A percentile compares a stretch with the other conserved stretches of the same genome.
These are phyloP conservation scores for Phaonia tiefii DNA, from an alignment of 2,888 invertebrate genomes.

Conservation along the genomic window DNA sequence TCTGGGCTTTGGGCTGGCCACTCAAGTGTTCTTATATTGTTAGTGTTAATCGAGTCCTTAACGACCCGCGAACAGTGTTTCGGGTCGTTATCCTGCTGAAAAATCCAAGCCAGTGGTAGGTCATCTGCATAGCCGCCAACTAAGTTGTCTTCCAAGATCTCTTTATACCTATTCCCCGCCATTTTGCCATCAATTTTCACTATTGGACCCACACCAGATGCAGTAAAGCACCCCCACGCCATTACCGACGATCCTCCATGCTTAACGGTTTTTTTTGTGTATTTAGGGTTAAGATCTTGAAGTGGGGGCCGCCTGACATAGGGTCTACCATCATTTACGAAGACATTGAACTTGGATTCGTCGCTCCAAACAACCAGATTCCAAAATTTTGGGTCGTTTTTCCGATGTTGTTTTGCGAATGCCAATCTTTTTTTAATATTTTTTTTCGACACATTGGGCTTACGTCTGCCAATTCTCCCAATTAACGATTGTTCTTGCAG, in stretches of 20 bases:
- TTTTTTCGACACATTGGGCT: too few relatives aligned
- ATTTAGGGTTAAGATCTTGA: slow-evolving; percentile 37
- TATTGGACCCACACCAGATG: too few relatives aligned
- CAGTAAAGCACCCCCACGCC: too few relatives aligned
- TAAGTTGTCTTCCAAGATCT: background rate
- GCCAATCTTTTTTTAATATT: too few relatives aligned
- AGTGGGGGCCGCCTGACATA: slow-evolving; percentile 45
- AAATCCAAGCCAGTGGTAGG: too few relatives aligned
- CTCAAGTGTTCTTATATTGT: slow-evolving; percentile 12
- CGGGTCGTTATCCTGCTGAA: too few relatives aligned
- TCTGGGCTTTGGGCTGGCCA: too few relatives aligned
- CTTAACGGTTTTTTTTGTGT: too few relatives aligned
- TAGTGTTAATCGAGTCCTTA: slow-evolving; percentile 1
- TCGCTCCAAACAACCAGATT: too few relatives aligned
- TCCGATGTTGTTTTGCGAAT: background rate
- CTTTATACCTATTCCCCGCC: background rate
- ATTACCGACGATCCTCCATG: slow-evolving; percentile 20
- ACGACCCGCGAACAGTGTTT: background rate
- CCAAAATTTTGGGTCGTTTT: background rate
- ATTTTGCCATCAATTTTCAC: too few relatives aligned
- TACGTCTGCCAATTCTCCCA: slow-evolving; percentile 19
- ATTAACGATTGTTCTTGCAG: slow-evolving; percentile 58
- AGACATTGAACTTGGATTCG: too few relatives aligned
- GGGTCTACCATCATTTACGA: slow-evolving; percentile 44
- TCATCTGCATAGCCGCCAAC: too few relatives aligned